phyloP scores from a whole-genome alignment of 2,113 vertebrate species.

The Ibidorhyncha struthersii region DNA sequence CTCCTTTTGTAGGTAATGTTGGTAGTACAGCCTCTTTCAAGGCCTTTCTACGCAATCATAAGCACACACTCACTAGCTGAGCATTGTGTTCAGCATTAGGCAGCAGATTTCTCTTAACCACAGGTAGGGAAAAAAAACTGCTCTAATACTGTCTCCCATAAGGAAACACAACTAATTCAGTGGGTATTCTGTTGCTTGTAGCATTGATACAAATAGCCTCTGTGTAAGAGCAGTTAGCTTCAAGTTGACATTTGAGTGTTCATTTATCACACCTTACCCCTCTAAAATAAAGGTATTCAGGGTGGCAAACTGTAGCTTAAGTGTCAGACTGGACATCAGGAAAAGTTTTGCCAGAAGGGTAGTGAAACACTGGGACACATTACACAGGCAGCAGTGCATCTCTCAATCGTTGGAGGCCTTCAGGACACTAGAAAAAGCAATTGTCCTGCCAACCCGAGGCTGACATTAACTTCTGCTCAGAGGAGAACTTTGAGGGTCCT shows the following conservation, averaged over 20 bases:
- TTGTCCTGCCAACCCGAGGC: not conserved
- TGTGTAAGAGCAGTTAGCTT: not conserved
- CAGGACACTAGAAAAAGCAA: not conserved
- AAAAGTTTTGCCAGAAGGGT: not conserved
- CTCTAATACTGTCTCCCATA: not conserved
- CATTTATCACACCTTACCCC: not conserved
- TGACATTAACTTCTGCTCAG: not conserved
- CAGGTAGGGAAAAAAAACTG: not conserved
- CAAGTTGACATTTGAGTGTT: not conserved
- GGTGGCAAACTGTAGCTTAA: not conserved
- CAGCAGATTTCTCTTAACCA: not conserved
- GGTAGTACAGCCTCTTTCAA: not conserved
- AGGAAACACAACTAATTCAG: not conserved
- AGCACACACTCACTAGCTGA: fast-evolving
- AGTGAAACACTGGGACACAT: not conserved
- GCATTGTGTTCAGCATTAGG: not conserved
- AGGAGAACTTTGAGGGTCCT: not conserved
- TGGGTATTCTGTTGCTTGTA: not conserved
- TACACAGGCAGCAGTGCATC: fast-evolving
- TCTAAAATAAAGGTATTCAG: not conserved
- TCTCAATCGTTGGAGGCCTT: not conserved
- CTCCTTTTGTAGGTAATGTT: not conserved
- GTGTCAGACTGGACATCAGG: not conserved
- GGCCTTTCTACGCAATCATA: not conserved
- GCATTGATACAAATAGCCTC: not conserved